Conservation (phyloP, 2,113 vertebrate genomes). For the Clarias magur region DNA sequence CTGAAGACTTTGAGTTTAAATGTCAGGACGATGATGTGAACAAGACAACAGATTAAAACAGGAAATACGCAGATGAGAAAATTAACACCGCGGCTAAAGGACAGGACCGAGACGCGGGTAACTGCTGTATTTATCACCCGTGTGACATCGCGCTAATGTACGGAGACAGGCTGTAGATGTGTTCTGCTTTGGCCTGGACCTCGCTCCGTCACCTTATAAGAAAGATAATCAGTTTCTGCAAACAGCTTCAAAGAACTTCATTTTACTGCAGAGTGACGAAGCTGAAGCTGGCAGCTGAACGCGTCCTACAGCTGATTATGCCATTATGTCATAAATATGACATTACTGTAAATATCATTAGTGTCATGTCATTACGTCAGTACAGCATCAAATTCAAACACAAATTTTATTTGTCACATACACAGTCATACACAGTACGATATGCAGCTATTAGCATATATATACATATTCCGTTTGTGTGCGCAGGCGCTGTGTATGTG, state of each 20-base stretch:
- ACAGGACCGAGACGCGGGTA: background rate
- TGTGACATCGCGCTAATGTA: background rate
- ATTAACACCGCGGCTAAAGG: background rate
- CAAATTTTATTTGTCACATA: no score
- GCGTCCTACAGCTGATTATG: constrained; percentile 1
- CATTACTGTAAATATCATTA: no score
- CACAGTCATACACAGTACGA: no score
- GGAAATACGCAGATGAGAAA: background rate
- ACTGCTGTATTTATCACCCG: background rate
- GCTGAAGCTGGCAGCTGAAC: no score
- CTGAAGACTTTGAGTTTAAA: background rate
- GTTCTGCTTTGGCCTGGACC: background rate
- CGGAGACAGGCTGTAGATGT: background rate
- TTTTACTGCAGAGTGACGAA: constrained; percentile 10
- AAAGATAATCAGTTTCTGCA: constrained; percentile 15
- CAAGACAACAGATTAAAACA: background rate
- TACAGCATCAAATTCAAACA: no score
- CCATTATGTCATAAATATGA: background rate
- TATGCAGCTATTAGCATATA: no score
- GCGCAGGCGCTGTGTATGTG: no score
- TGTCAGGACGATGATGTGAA: background rate
- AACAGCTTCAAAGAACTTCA: background rate
- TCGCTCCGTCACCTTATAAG: background rate
- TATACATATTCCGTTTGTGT: no score
- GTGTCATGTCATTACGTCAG: no score